phyloP scores from a whole-genome alignment of 2,113 vertebrate species.

The human (Homo sapiens) region GRCh38 chr18:71246001-71246500 shows the following conservation, averaged over 20 bases:
- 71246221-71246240: not conserved
- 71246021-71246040: not conserved
- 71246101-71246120: not conserved
- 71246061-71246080: not conserved
- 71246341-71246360: too few species aligned
- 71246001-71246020: not conserved
- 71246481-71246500: too few species aligned
- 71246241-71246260: not conserved
- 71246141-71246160: not conserved
- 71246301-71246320: not conserved
- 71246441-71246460: too few species aligned
- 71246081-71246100: not conserved
- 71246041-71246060: not conserved
- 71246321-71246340: too few species aligned
- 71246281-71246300: not conserved
- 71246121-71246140: not conserved
- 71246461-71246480: too few species aligned
- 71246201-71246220: too few species aligned
- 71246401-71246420: too few species aligned
- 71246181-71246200: not conserved
- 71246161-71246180: fast-evolving
- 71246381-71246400: too few species aligned
- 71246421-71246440: too few species aligned
- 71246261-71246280: not conserved
- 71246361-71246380: too few species aligned